phyloP scores from a whole-genome alignment of 2,888 invertebrate species.

The Eugnorisma glareosa region DNA sequence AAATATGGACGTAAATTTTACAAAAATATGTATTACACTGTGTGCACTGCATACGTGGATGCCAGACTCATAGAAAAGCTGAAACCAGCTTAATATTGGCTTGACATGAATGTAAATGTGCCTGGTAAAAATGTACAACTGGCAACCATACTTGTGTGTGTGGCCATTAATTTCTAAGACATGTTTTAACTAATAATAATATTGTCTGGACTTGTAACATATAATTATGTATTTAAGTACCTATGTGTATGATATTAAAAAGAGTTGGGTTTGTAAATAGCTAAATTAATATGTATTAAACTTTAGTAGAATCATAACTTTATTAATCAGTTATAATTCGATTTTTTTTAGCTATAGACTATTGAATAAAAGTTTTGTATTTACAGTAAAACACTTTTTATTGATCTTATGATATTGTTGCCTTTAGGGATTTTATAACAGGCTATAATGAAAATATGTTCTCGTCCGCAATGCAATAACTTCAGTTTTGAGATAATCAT shows the following conservation, averaged over 20 bases:
- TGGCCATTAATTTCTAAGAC: background rate
- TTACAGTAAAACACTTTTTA: constrained; percentile 13
- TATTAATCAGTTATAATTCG: constrained; percentile 25
- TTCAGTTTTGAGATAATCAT: background rate
- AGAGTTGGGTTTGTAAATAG: constrained; percentile 49
- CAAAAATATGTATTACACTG: background rate
- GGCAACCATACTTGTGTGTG: background rate
- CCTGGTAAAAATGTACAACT: background rate
- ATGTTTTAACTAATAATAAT: background rate
- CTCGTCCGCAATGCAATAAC: background rate
- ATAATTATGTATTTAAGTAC: background rate
- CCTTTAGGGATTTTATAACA: background rate
- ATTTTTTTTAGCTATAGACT: constrained; percentile 19
- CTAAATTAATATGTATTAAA: constrained; percentile 25
- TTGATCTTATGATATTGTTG: constrained; percentile 4
- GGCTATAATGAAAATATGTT: background rate
- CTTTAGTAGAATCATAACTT: constrained; percentile 18
- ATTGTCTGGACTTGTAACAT: background rate
- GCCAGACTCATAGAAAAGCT: background rate
- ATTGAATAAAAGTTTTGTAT: constrained; percentile 56
- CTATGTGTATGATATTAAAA: constrained; percentile 2
- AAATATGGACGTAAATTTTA: background rate
- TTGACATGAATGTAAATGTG: background rate
- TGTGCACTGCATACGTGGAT: background rate
- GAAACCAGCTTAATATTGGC: background rate